These are phyloP conservation scores for Diloba caeruleocephala DNA, from an alignment of 2,888 invertebrate species.

Conservation along the genomic window DNA sequence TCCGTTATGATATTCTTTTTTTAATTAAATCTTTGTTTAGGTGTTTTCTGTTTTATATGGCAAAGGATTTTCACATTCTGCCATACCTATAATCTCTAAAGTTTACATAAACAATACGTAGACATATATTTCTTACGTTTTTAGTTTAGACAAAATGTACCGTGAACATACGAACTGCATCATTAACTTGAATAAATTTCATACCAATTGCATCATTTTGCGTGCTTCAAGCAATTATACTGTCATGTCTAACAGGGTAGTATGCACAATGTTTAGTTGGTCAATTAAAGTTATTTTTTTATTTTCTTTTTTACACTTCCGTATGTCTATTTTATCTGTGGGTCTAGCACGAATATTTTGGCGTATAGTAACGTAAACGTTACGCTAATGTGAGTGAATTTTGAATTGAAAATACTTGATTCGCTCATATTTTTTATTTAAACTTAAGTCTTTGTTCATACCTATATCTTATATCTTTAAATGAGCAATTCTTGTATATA, in stretches of 20 bases:
- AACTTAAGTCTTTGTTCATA: too few species aligned
- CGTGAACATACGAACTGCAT: conserved; percentile 36
- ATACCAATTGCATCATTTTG: conserved; percentile 44
- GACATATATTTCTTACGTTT: conserved; percentile 33
- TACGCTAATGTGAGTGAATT: too few species aligned
- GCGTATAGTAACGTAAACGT: too few species aligned
- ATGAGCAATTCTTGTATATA: too few species aligned
- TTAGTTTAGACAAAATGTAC: conserved; percentile 37
- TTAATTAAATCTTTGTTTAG: too few species aligned
- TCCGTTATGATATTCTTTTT: too few species aligned
- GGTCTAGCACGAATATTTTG: too few species aligned
- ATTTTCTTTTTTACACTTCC: conserved; percentile 30
- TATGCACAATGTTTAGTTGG: conserved; percentile 5
- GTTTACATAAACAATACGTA: conserved; percentile 27
- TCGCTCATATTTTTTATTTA: too few species aligned
- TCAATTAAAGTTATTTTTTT: conserved; percentile 6
- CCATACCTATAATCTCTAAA: conserved; percentile 23
- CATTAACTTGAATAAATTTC: conserved; percentile 47
- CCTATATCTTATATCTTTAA: too few species aligned
- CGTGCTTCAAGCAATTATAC: conserved; percentile 40
- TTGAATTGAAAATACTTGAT: too few species aligned
- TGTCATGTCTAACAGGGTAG: conserved; percentile 14
- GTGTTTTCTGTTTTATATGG: conserved; percentile 9
- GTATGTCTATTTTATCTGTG: conserved; percentile 2
- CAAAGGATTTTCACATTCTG: conserved; percentile 35